Conservation (phyloP, 2,888 invertebrate genomes). For the Hoplodrina blanda region DNA sequence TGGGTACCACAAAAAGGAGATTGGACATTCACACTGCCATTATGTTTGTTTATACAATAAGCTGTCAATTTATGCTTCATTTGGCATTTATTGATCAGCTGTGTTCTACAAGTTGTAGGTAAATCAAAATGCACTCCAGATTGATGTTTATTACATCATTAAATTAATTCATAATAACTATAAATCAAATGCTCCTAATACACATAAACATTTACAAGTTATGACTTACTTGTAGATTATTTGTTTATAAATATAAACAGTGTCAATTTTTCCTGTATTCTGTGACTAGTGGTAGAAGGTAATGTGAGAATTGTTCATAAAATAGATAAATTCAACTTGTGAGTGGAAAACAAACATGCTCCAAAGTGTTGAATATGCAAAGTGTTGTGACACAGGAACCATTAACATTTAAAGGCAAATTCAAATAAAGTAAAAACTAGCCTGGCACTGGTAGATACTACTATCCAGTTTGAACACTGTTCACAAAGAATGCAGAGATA, state of each 20-base stretch:
- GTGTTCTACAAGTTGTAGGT: slow-evolving; percentile 52
- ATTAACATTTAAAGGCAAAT: slow-evolving; percentile 54
- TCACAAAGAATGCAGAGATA: slow-evolving; percentile 67
- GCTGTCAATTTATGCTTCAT: slow-evolving; percentile 46
- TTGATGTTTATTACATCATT: slow-evolving; percentile 58
- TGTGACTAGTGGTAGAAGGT: slow-evolving; percentile 22
- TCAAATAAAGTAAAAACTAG: slow-evolving; percentile 54
- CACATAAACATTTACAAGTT: slow-evolving; percentile 41
- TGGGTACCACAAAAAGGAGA: slow-evolving; percentile 7
- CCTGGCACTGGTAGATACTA: slow-evolving; percentile 40
- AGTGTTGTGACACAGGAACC: slow-evolving; percentile 47
- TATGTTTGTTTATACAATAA: slow-evolving; percentile 42
- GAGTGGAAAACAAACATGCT: slow-evolving; percentile 36
- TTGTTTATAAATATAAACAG: slow-evolving; percentile 56
- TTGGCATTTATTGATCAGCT: slow-evolving; percentile 52
- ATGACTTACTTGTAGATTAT: slow-evolving; percentile 45
- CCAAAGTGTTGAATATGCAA: slow-evolving; percentile 47
- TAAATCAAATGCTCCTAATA: slow-evolving; percentile 56
- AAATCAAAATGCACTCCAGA: slow-evolving; percentile 53
- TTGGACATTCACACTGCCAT: slow-evolving; percentile 33
- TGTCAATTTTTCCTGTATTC: slow-evolving; percentile 41
- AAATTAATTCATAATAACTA: slow-evolving; percentile 56
- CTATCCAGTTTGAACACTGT: slow-evolving; percentile 62
- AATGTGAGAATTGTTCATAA: slow-evolving; percentile 22
- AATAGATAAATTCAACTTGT: slow-evolving; percentile 20